Evolutionary conservation across 2,888 invertebrate genomes (phyloP).

Genomic region (Empis livida): DNA sequence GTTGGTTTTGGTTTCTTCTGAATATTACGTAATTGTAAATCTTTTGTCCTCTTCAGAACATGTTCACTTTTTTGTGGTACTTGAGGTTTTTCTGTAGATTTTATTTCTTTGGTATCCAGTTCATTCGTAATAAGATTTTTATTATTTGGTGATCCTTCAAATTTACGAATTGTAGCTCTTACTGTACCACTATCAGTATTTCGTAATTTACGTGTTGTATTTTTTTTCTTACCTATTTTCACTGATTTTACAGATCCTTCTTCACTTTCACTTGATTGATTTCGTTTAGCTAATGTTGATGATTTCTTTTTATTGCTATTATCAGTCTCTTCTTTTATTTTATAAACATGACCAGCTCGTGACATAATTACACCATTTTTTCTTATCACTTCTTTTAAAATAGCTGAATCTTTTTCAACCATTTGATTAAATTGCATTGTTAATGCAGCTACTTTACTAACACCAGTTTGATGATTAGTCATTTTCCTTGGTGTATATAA

Average conservation of each 20-base stretch:
- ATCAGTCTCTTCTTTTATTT: slow-evolving; percentile 26
- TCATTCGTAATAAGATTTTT: slow-evolving; percentile 10
- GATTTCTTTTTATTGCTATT: slow-evolving; percentile 3
- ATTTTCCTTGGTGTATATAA: slow-evolving; percentile 25
- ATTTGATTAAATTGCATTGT: slow-evolving; percentile 58
- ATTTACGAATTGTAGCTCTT: slow-evolving; percentile 9
- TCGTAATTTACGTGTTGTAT: slow-evolving; percentile 22
- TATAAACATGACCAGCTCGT: slow-evolving; percentile 33
- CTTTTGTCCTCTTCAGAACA: slow-evolving; percentile 27
- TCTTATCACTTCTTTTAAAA: slow-evolving; percentile 43
- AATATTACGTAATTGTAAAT: slow-evolving; percentile 12
- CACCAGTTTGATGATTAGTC: slow-evolving; percentile 8
- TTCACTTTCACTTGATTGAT: slow-evolving; percentile 4
- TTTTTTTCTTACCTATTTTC: slow-evolving; percentile 10
- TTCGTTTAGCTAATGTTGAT: slow-evolving; percentile 7
- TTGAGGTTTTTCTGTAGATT: slow-evolving; percentile 25
- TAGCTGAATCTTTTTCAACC: slow-evolving; percentile 34
- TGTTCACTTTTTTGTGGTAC: slow-evolving; percentile 27
- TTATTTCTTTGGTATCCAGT: slow-evolving; percentile 24
- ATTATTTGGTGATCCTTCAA: slow-evolving; percentile 9
- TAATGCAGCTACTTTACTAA: slow-evolving; percentile 51
- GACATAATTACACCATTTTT: slow-evolving; percentile 39
- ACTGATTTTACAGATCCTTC: slow-evolving; percentile 4
- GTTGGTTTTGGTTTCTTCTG: slow-evolving; percentile 3
- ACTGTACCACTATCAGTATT: slow-evolving; percentile 17